These are phyloP conservation scores for Oxyura jamaicensis DNA, from an alignment of 2,113 vertebrate genomes.

Conservation along the genomic window DNA sequence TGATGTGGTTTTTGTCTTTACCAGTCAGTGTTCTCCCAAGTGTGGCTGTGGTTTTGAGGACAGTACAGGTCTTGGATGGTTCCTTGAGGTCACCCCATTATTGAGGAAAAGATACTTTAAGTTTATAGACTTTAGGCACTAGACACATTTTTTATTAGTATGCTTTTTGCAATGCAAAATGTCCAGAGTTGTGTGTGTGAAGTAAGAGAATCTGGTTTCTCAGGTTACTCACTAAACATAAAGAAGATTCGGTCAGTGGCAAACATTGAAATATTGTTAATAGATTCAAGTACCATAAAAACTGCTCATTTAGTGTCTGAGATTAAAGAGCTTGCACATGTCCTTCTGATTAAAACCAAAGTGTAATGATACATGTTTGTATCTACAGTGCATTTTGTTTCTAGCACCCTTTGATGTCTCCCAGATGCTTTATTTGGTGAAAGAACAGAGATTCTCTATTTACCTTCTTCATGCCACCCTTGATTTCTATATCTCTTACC, in stretches of 20 bases:
- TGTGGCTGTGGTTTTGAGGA: background rate
- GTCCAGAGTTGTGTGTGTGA: background rate
- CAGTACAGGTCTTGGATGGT: background rate
- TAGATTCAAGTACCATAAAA: background rate
- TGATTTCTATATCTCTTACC: background rate
- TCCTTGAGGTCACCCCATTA: background rate
- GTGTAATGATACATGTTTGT: background rate
- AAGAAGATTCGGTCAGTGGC: background rate
- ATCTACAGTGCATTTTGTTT: background rate
- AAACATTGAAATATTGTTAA: background rate
- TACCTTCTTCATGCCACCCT: background rate
- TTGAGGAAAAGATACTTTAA: background rate
- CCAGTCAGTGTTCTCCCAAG: background rate
- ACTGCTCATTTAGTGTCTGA: background rate
- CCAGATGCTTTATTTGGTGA: background rate
- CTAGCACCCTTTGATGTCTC: background rate
- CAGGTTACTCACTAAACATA: background rate
- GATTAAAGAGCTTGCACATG: conserved; percentile 1
- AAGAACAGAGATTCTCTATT: background rate
- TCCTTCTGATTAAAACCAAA: background rate
- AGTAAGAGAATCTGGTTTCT: background rate
- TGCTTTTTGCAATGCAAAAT: background rate
- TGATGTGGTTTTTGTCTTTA: background rate
- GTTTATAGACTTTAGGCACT: background rate
- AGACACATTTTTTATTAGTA: background rate